Percentiles rank a stretch among this genome's conserved stretches.
Conservation (phyloP, 2,797 vertebrate species). For the Zonotrichia albicollis region DNA sequence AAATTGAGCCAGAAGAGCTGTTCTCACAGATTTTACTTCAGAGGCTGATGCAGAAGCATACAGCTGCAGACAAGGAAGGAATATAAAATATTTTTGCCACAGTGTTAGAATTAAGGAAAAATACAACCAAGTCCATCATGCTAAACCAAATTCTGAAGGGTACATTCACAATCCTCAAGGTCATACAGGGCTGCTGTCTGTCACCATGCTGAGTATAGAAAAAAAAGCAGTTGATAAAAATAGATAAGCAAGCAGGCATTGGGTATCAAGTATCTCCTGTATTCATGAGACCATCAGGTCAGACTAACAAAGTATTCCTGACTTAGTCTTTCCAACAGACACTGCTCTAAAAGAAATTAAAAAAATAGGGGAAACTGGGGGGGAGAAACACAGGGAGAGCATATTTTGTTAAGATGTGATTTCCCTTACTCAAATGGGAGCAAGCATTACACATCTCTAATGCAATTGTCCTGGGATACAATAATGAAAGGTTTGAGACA, state of each 20-base stretch:
- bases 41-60: slow-evolving; percentile 54
- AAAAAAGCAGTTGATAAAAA: neutral
- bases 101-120: neutral
- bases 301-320: neutral
- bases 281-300: neutral
- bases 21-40: slow-evolving; percentile 76
- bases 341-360: neutral
- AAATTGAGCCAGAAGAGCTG: slow-evolving; percentile 49
- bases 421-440: neutral
- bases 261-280: neutral
- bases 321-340: neutral
- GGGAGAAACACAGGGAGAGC: neutral
- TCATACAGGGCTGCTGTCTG: neutral
- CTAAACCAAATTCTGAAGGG: neutral
- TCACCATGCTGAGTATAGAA: neutral
- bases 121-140: neutral
- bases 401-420: neutral
- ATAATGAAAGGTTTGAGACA: neutral
- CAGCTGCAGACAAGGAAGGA: slow-evolving; percentile 2
- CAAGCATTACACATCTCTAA: neutral
- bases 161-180: neutral
- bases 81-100: neutral
- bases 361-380: neutral
- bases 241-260: neutral
- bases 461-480: neutral